Percentiles rank a stretch among this genome's conserved stretches.
These are phyloP conservation scores for Chesias legatella DNA, from an alignment of 2,888 invertebrate species.

Conservation along the genomic window DNA sequence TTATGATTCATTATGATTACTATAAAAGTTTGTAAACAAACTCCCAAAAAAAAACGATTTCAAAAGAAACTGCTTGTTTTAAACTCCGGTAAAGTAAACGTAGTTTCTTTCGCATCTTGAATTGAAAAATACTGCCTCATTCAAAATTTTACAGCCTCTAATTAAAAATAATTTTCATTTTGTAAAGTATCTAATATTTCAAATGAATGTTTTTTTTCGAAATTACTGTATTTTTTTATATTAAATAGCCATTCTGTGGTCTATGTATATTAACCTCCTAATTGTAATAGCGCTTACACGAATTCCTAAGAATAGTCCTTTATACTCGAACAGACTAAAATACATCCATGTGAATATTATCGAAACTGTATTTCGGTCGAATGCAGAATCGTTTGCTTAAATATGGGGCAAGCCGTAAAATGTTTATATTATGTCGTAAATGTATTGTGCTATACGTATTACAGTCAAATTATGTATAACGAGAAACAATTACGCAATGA, in stretches of 20 bases:
- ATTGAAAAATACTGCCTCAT: constrained; percentile 1
- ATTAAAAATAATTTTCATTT: too few species aligned
- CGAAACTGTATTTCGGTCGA: constrained; percentile 24
- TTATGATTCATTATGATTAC: not conserved
- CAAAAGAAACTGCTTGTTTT: too few species aligned
- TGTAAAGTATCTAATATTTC: too few species aligned
- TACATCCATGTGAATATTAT: constrained; percentile 31
- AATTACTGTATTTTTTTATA: too few species aligned
- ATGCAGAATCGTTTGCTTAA: constrained; percentile 32
- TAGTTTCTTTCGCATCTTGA: too few species aligned
- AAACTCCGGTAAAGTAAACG: too few species aligned
- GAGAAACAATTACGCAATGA: not conserved
- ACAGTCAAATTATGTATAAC: constrained; percentile 23
- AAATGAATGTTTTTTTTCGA: too few species aligned
- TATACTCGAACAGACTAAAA: constrained; percentile 45
- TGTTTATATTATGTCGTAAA: constrained; percentile 35
- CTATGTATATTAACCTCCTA: constrained; percentile 51
- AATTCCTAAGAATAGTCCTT: constrained; percentile 37
- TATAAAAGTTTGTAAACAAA: too few species aligned
- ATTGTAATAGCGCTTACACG: constrained; percentile 28
- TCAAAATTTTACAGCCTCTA: too few species aligned
- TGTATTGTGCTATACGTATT: constrained; percentile 18
- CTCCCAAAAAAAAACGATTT: too few species aligned
- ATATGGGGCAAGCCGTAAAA: constrained; percentile 32
- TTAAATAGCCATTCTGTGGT: constrained; percentile 8